Evolutionary conservation across 1,140 invertebrate genomes (phyloP).

Genomic region (Nephila pilipes): DNA sequence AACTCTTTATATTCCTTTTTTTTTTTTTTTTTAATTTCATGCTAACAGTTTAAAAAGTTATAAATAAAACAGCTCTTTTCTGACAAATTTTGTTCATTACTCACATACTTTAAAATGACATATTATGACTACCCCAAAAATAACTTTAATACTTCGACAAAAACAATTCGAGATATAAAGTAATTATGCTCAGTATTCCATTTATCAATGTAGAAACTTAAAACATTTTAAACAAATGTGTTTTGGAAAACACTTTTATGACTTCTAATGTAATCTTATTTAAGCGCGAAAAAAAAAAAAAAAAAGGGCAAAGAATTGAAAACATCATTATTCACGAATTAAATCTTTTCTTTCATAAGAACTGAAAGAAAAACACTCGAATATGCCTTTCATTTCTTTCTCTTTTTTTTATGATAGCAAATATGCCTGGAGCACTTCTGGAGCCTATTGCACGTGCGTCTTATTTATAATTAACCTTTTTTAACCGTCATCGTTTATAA

Average conservation of each 20-base stretch:
- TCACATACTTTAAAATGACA: too few relatives aligned
- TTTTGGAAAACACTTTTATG: neutral
- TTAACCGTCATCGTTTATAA: neutral
- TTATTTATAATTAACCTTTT: slow-evolving; percentile 9
- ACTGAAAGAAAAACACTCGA: neutral
- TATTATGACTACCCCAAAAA: too few relatives aligned
- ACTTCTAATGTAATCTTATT: neutral
- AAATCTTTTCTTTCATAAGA: neutral
- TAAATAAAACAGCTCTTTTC: too few relatives aligned
- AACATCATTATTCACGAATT: slow-evolving; percentile 4
- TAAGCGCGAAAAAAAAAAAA: neutral
- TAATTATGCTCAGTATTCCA: neutral
- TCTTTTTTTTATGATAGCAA: neutral
- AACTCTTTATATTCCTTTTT: too few relatives aligned
- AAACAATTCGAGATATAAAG: neutral
- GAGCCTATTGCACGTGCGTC: neutral
- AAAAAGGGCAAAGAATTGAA: neutral
- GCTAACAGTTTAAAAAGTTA: too few relatives aligned
- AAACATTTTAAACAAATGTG: neutral
- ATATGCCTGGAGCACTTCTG: neutral
- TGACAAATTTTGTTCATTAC: too few relatives aligned
- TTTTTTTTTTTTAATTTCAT: too few relatives aligned
- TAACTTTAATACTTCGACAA: neutral
- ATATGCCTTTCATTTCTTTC: neutral
- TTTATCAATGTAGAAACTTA: neutral